Evolutionary conservation across 2,797 vertebrate species (phyloP), one percentile per base, ranked within the genome.

Genomic region (Nyctalus aviator): DNA sequence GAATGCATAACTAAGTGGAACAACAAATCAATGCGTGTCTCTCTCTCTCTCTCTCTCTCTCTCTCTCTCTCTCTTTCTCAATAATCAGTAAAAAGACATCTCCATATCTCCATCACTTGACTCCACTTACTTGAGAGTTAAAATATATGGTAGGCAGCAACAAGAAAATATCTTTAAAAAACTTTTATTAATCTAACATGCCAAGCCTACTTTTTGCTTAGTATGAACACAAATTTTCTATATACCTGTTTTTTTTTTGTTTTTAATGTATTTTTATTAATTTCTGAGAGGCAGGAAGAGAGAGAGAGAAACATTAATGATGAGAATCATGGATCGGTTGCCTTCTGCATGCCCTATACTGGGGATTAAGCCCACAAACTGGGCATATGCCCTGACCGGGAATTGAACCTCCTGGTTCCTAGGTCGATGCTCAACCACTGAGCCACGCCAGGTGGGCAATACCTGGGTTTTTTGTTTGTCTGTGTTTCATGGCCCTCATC

Each of bases 161-260:
- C 11, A 14, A 72, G 71, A 82, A 91, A 64, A 76, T 66, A 90
- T 23, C 4, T 77, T 10, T 10, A 46, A 46, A 46, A 12, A 46
- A 46, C 21, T 82, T 88, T 91, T 35, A 88, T n/a, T 94, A 32
- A 64, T 82, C 44, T 88, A 76, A 83, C 18, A 90, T 83, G 46
- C 18, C 32, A 93, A 41, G 32, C 11, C 37, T 55, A 78, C 30
- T 66, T 92, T 86, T 86, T 84, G 23, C 27, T 91, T 84, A 76
- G 69, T 78, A 79, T 11, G 77, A 77, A 91, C 20, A 84, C 10
- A 7, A 83, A 75, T 78, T 85, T 73, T 77, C 23, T 84, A 89
- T 30, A 48, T 44, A n/a, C 9, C 17, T 66, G 62, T 13, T 64
- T 64, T 44, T 64, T 64, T 44, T n/a, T 62, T 64, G 57, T 59